phyloP scores from a whole-genome alignment of 2,113 vertebrate genomes.

The Onychorhynchus coronatus region DNA sequence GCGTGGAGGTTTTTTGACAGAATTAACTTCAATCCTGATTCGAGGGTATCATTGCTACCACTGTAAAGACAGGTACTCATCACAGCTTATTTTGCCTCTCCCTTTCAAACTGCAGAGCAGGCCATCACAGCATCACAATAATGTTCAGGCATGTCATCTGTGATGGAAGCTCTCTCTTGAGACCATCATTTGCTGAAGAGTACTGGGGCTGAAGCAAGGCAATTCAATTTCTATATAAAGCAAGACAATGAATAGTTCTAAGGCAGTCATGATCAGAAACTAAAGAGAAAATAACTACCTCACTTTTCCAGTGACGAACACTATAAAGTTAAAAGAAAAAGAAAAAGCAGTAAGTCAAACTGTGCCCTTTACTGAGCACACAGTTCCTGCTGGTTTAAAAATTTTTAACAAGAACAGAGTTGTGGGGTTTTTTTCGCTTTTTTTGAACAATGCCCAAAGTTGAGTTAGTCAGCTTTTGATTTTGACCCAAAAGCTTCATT shows the following conservation, averaged over 20 bases:
- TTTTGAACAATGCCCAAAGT: neutral
- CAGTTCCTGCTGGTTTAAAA: neutral
- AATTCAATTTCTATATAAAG: neutral
- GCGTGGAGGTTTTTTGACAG: neutral
- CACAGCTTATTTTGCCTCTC: neutral
- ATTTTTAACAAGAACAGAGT: neutral
- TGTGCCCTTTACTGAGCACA: neutral
- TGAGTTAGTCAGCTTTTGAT: neutral
- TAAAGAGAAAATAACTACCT: neutral
- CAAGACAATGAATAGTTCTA: neutral
- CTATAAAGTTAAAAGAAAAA: neutral
- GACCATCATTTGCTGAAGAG: neutral
- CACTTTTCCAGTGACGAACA: neutral
- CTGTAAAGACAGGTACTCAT: neutral
- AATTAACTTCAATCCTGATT: neutral
- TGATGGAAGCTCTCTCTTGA: neutral
- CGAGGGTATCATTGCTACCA: neutral
- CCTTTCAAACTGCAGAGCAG: neutral
- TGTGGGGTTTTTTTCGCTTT: neutral
- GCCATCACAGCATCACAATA: neutral
- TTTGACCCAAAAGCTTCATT: neutral
- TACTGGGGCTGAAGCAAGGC: neutral
- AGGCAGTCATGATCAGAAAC: neutral
- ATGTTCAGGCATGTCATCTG: neutral
- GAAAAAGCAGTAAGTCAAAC: neutral